A percentile compares a stretch with the other conserved stretches of the same genome.
Evolutionary conservation across 2,888 invertebrate species (phyloP).

Genomic region (Acrocera orbiculus): DNA sequence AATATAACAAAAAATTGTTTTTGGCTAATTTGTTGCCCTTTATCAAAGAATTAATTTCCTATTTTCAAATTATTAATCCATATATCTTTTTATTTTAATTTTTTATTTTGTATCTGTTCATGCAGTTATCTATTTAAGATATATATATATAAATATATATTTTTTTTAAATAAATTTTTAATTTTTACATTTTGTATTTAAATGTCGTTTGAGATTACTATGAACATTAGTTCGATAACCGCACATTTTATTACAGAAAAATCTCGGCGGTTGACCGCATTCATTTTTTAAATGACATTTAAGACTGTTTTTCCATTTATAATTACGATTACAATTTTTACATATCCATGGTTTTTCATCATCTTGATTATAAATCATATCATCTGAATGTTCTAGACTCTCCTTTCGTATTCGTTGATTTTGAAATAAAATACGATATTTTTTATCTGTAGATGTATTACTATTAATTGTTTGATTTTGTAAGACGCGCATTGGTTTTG

Average conservation of each 20-base stretch:
- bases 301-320: constrained; percentile 55
- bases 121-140: not conserved
- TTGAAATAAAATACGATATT: constrained; percentile 28
- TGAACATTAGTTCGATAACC: constrained; percentile 33
- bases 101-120: not conserved
- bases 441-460: constrained; percentile 20
- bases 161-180: constrained; percentile 15
- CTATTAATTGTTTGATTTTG: constrained; percentile 4
- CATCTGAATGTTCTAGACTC: constrained; percentile 29
- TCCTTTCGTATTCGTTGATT: constrained; percentile 30
- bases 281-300: constrained; percentile 51
- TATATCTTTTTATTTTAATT: not conserved
- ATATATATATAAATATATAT: not conserved
- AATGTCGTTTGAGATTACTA: constrained; percentile 30
- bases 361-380: constrained; percentile 31
- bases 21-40: no score
- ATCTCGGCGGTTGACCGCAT: constrained; percentile 40
- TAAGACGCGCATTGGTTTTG: constrained; percentile 6
- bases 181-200: constrained; percentile 29
- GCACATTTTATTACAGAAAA: constrained; percentile 31
- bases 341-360: constrained; percentile 37
- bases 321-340: constrained; percentile 51
- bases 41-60: no score
- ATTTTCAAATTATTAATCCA: no score
- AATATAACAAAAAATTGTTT: no score